phyloP scores from a whole-genome alignment of 2,797 vertebrate species.

The Limnodromus scolopaceus region DNA sequence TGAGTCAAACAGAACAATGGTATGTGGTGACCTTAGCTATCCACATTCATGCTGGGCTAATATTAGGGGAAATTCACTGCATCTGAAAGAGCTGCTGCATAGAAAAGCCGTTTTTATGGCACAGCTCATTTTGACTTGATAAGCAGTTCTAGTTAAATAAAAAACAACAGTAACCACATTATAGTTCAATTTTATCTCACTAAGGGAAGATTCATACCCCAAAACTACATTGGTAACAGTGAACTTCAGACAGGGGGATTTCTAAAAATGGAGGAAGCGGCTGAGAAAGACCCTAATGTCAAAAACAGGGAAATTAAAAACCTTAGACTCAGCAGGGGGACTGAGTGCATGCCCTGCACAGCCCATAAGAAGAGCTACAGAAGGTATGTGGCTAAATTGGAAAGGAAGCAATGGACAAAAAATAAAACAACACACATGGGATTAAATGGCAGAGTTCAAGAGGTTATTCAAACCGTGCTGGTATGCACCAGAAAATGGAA shows the following conservation, averaged over 20 bases:
- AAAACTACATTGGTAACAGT: background rate
- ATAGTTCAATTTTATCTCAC: background rate
- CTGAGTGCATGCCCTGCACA: background rate
- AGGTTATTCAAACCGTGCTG: background rate
- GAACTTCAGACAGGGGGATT: slow-evolving; percentile 5
- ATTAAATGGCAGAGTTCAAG: background rate
- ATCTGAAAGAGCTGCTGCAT: background rate
- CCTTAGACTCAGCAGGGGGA: slow-evolving; percentile 31
- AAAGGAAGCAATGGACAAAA: background rate
- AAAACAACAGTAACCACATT: background rate
- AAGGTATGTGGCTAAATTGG: background rate
- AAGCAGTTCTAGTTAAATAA: slow-evolving; percentile 1
- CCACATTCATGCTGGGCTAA: background rate
- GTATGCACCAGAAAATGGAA: background rate
- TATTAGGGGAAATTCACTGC: background rate
- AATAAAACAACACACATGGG: background rate
- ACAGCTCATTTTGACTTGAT: background rate
- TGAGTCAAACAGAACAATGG: background rate
- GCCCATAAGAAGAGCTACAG: background rate
- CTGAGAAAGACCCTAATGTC: slow-evolving; percentile 25
- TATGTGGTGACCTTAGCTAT: background rate
- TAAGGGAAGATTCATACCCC: background rate
- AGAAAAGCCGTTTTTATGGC: background rate
- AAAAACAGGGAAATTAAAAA: slow-evolving; percentile 30
- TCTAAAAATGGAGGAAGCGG: slow-evolving; percentile 12